These are phyloP conservation scores for Enoplolaimus lenunculus DNA, from an alignment of 2,888 invertebrate genomes.

Conservation along the genomic window DNA sequence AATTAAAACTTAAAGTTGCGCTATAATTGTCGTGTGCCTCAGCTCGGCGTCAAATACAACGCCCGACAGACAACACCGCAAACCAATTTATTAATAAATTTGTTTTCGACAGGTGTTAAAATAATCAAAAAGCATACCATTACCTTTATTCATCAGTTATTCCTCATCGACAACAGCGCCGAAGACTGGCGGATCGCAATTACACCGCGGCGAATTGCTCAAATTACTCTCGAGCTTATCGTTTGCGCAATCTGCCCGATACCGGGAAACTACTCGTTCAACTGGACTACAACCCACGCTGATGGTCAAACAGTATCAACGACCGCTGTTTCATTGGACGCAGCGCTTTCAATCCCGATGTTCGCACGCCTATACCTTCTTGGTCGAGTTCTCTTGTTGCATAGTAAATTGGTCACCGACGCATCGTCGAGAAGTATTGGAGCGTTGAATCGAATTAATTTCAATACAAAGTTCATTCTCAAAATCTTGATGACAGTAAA, in stretches of 20 bases:
- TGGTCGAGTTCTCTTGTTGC: conserved; percentile 96
- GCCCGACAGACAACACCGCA: no score
- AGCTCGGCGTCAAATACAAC: no score
- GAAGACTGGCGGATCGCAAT: conserved; percentile 99
- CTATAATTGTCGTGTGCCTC: no score
- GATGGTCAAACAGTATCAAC: conserved; percentile 49
- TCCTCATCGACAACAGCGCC: conserved; percentile 99
- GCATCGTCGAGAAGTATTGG: conserved; percentile 65
- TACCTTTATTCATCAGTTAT: conserved; percentile 58
- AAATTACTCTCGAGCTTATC: conserved; percentile 58
- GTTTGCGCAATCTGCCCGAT: conserved; percentile 97
- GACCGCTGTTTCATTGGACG: conserved; percentile 74
- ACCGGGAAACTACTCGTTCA: conserved; percentile 86
- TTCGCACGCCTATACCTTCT: conserved; percentile 97
- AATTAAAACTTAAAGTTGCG: no score
- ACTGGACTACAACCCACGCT: conserved; percentile 86
- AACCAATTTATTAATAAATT: no score
- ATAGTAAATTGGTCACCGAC: conserved; percentile 97
- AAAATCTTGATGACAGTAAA: conserved; percentile 99
- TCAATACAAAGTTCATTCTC: conserved; percentile 77
- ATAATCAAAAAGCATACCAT: no score
- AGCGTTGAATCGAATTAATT: conserved; percentile 57
- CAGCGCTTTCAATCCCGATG: conserved; percentile 94
- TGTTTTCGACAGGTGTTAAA: no score
- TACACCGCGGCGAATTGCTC: conserved; percentile 81